These are phyloP conservation scores for Leiothrix lutea DNA, from an alignment of 2,113 vertebrate species.

Conservation along the genomic window DNA sequence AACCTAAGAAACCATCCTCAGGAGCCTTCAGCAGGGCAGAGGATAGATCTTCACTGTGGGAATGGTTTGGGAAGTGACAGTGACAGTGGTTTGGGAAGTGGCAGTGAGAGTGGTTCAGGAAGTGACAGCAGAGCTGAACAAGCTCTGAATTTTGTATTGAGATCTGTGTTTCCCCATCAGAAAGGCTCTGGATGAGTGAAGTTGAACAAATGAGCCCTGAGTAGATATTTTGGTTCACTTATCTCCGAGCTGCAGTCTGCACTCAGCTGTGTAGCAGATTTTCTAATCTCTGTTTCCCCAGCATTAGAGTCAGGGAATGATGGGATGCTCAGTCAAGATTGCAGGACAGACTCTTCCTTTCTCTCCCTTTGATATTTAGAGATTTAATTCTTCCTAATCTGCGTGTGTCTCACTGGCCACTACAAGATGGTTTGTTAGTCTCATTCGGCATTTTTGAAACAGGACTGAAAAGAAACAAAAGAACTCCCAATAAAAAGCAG, in stretches of 20 bases:
- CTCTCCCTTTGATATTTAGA: background rate
- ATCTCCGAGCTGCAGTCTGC: conserved; percentile 26
- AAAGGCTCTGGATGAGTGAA: conserved; percentile 7
- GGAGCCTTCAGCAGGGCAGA: background rate
- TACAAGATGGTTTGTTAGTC: background rate
- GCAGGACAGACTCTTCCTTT: conserved; percentile 3
- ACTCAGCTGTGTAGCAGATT: background rate
- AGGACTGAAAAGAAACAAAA: background rate
- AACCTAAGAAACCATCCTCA: background rate
- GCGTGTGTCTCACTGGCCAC: background rate
- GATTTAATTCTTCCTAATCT: background rate
- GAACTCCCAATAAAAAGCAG: background rate
- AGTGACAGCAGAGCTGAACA: background rate
- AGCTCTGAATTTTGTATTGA: background rate
- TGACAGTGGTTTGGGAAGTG: background rate
- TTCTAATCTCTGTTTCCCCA: conserved; percentile 53
- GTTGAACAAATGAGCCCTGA: conserved; percentile 27
- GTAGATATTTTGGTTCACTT: conserved; percentile 35
- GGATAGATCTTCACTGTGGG: background rate
- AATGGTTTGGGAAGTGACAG: background rate
- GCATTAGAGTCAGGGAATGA: background rate
- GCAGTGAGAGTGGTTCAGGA: background rate
- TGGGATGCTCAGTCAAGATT: background rate
- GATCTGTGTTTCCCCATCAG: background rate
- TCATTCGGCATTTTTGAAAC: background rate